Conservation (phyloP, 2,888 invertebrate genomes). For the Drosophila yooni region DNA sequence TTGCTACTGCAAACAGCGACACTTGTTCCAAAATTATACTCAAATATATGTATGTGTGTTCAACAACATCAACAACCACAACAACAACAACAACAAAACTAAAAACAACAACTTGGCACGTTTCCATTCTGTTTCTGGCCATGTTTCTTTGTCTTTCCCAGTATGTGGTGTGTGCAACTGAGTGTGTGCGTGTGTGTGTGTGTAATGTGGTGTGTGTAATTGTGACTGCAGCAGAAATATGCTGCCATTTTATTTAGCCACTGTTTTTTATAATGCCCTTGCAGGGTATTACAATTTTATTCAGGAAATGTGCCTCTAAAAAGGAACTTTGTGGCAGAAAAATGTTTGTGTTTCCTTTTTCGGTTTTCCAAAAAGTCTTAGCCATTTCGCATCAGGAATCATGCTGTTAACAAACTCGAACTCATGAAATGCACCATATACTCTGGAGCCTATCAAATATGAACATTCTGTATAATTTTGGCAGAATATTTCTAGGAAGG, state of each 20-base stretch:
- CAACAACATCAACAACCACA: conserved; percentile 11
- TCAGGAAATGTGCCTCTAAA: background rate
- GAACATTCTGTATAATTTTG: background rate
- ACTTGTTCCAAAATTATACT: conserved; percentile 75
- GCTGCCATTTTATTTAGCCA: conserved; percentile 37
- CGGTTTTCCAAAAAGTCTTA: background rate
- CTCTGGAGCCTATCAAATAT: background rate
- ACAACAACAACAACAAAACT: conserved; percentile 18
- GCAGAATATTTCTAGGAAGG: rapidly evolving
- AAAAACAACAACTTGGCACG: conserved; percentile 71
- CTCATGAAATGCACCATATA: background rate
- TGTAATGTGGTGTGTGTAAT: conserved; percentile 20
- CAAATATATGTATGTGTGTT: conserved; percentile 31
- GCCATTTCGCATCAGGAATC: background rate
- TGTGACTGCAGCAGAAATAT: conserved; percentile 35
- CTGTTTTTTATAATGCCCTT: conserved; percentile 12
- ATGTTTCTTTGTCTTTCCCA: conserved; percentile 52
- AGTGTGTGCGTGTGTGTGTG: conserved; percentile 16
- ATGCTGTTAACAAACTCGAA: background rate
- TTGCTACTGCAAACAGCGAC: conserved; percentile 44
- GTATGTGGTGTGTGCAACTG: conserved; percentile 14
- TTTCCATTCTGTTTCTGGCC: conserved; percentile 73
- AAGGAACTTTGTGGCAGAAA: background rate
- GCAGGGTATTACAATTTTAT: background rate
- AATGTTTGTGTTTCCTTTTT: background rate